Conservation (phyloP, 2,888 invertebrate species). For the Apodemia mormo region DNA sequence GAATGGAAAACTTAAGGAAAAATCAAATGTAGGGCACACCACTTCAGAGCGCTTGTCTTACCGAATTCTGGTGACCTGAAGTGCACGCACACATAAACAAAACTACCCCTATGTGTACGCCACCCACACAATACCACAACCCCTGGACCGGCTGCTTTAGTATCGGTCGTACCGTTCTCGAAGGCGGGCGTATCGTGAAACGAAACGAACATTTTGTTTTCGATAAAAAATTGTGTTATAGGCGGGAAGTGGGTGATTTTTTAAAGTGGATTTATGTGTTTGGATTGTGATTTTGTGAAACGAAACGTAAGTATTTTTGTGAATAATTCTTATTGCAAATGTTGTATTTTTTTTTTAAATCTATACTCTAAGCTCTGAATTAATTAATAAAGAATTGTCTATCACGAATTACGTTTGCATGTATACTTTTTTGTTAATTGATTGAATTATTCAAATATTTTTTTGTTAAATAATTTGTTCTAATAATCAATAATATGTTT, state of each 20-base stretch:
- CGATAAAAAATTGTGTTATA: conserved; percentile 18
- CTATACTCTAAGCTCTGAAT: no score
- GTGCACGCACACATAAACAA: conserved; percentile 51
- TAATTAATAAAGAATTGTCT: no score
- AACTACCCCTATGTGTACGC: conserved; percentile 48
- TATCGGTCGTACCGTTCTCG: conserved; percentile 47
- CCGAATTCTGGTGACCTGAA: conserved; percentile 75
- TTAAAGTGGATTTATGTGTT: conserved; percentile 20
- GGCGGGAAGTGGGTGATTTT: conserved; percentile 24
- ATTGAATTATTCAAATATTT: no score
- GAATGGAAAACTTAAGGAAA: conserved; percentile 36
- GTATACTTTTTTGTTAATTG: no score
- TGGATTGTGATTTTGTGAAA: conserved; percentile 18
- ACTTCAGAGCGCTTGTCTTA: conserved; percentile 59
- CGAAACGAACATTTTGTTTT: conserved; percentile 34
- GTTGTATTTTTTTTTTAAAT: no score
- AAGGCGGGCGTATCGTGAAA: conserved; percentile 36
- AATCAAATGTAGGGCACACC: conserved; percentile 57
- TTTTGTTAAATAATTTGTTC: no score
- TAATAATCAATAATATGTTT: no score
- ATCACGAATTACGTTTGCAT: no score
- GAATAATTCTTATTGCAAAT: neutral
- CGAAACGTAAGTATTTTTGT: conserved; percentile 14
- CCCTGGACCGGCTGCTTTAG: conserved; percentile 50
- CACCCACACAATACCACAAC: conserved; percentile 37